Evolutionary conservation across 92 coral and sea anemone species (phyloP), one percentile per base, ranked within the genome.

Genomic region (Micromussa lordhowensis): DNA sequence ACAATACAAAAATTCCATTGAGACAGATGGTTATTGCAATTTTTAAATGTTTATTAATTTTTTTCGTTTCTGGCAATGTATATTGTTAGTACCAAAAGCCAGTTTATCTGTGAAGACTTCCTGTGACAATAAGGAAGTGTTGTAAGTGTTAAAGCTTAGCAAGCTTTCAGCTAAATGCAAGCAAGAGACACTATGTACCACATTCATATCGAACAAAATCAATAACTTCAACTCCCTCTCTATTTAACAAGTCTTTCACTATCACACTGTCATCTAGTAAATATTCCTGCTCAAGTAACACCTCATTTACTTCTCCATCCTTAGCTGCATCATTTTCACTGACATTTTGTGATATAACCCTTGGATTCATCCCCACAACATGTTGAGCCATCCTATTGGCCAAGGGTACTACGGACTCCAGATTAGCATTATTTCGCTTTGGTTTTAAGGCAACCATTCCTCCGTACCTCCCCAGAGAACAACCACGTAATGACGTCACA

Each of bases 181-280:
- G 21, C 12, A 57, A 28, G 15, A 58, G 9, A 73, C 58, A 80
- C 55, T 88, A 74, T 54, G 66, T 89, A n/a, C 98, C 98, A 80
- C 99, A 97, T 81, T 96, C 98, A 84, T 94, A 93, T 31, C 99
- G 86, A 29, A 97, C 93, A 92, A 97, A 97, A 90, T 97, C 99
- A 59, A 96, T 94, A 73, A 97, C 95, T 40, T 86, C 70, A 30
- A 89, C 92, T 21, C 80, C 79, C 66, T 97, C 94, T 35, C 75
- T 92, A 16, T 92, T 82, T 57, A 94, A 75, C 75, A 97, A 77
- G 74, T 97, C 98, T 58, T 91, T 91, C 30, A 97, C 98, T 36
- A 94, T 93, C 64, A 91, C 29, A 13, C 81, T 84, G 38, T 86
- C 92, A 81, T 98, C 96, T 48, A 98, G 86, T 75, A 98, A 92